Evolutionary conservation across 1,140 invertebrate genomes (phyloP), one percentile per base, ranked within the genome.

Genomic region (Hyles vespertilio): DNA sequence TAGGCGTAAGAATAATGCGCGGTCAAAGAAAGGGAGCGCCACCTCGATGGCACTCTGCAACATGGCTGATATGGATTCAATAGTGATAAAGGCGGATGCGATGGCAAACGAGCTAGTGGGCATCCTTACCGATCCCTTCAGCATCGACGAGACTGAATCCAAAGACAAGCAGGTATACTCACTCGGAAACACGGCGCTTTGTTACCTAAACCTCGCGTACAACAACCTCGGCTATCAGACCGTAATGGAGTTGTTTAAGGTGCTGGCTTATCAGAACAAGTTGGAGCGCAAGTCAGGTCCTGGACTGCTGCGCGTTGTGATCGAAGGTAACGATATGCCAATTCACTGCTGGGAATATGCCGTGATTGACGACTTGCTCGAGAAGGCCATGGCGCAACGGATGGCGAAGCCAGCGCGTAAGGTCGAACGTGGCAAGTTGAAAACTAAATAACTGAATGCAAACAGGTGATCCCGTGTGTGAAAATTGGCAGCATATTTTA

Each of bases 281-380:
- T 6, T 36, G 46, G 52, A 11, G 3, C 32, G 33, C 8, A 52
- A 11, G 11, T 32, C 34, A 8, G 51, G 45, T 9, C 1, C 5
- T 22, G 67, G 67, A 2, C 45, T 72, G 53, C 5, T 72, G 49
- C 59, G 58, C 3, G 55, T 67, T 2, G 43, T 63, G 4, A 8
- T 69, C n/a, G 67, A 65, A 2, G 70, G 70, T n/a, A 69, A 67
- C 58, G 22, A 44, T n/a, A 6, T 67, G 56, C 61, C 60, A 10
- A 10, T 32, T 6, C 32, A 36, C 12, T 56, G 59, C 54, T 0
- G 3, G 3, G 59, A 61, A 49, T 34, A 56, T 7, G 22, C 6
- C 5, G 1, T 12, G 3, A 45, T 52, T 10, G 11, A 46, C 6
- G 12, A 47, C 3, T 12, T 56, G 32, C n/a, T 61, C 12, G 54